phyloP scores from a whole-genome alignment of 2,888 invertebrate species.

The Trichacis sp. region DNA sequence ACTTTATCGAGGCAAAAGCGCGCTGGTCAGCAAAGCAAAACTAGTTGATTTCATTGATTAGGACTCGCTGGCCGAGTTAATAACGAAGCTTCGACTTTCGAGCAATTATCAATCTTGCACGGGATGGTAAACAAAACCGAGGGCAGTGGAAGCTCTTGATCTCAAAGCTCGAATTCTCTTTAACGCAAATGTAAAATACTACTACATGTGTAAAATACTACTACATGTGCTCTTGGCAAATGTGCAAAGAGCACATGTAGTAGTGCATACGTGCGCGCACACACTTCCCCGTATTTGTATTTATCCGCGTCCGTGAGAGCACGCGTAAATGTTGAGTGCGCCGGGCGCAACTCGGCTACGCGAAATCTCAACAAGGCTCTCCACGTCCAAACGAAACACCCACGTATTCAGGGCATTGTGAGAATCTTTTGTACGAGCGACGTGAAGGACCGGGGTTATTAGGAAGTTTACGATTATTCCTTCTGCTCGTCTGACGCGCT shows the following conservation, averaged over 20 bases:
- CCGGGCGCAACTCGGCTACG: neutral
- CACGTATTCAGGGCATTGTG: neutral
- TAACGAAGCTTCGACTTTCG: conserved; percentile 16
- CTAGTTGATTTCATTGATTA: conserved; percentile 8
- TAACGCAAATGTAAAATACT: conserved; percentile 21
- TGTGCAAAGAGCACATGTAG: conserved; percentile 22
- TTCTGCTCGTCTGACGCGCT: neutral
- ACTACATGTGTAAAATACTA: no score
- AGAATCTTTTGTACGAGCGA: neutral
- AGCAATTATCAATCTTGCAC: conserved; percentile 16
- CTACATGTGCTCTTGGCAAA: no score
- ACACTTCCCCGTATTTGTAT: neutral
- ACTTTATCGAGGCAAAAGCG: conserved; percentile 5
- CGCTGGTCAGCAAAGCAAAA: neutral
- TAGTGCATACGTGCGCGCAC: conserved; percentile 7
- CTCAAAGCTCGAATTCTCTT: conserved; percentile 29
- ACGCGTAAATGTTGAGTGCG: conserved; percentile 15
- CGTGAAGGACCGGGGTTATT: neutral
- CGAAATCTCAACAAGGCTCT: neutral
- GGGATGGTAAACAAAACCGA: conserved; percentile 21
- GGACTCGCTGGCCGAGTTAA: conserved; percentile 20
- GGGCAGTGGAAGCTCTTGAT: conserved; percentile 20
- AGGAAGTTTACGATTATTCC: conserved; percentile 5
- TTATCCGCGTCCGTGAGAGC: conserved; percentile 12
- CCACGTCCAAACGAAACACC: neutral